These are phyloP conservation scores for Panopea generosa DNA, from an alignment of 2,888 invertebrate genomes.

Conservation along the genomic window DNA sequence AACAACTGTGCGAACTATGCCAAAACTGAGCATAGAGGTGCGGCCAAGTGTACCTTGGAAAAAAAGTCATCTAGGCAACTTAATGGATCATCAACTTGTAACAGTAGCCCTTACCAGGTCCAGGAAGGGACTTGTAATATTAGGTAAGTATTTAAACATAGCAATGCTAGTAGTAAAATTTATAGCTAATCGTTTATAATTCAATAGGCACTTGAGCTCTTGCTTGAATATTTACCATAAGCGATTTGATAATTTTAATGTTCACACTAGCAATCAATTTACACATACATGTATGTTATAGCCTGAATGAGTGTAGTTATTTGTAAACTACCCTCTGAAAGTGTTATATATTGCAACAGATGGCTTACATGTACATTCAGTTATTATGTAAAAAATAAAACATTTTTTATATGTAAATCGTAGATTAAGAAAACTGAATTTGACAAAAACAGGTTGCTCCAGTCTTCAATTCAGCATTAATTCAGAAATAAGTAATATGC, in stretches of 20 bases:
- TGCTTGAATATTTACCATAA: background rate
- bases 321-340: no score
- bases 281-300: no score
- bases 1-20: slow-evolving; percentile 79
- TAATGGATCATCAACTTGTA: slow-evolving; percentile 74
- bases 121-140: slow-evolving; percentile 79
- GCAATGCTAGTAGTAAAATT: background rate
- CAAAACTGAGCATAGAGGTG: slow-evolving; percentile 70
- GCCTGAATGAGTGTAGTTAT: no score
- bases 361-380: no score
- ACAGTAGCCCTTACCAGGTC: slow-evolving; percentile 82
- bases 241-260: background rate
- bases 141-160: slow-evolving; percentile 72
- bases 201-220: background rate
- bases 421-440: no score
- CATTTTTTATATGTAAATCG: no score
- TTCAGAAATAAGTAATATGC: no score
- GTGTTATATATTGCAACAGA: no score
- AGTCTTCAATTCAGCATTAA: no score
- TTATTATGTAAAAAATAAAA: no score
- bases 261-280: no score
- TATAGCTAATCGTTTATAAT: background rate
- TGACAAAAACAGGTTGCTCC: no score
- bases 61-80: slow-evolving; percentile 73
- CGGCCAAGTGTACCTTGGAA: slow-evolving; percentile 76